These are phyloP conservation scores for Podarcis muralis DNA, from an alignment of 2,113 vertebrate species.

Conservation along the genomic window DNA sequence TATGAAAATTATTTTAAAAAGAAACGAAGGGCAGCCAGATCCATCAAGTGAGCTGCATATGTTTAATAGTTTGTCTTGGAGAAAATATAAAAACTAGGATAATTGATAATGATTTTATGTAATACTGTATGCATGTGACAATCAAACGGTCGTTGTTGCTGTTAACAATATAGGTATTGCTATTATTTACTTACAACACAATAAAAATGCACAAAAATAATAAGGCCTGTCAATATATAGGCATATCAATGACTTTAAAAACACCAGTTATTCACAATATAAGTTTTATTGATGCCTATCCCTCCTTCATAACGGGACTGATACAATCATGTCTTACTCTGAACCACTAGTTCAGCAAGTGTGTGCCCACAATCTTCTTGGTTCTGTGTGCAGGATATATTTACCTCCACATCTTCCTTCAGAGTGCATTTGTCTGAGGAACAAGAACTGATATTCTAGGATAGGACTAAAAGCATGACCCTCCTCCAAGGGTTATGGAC, in stretches of 20 bases:
- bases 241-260: neutral
- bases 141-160: neutral
- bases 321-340: neutral
- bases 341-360: neutral
- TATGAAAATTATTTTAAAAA: conserved; percentile 51
- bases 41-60: neutral
- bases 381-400: neutral
- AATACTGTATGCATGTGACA: neutral
- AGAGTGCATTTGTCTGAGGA: neutral
- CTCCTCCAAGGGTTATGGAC: neutral
- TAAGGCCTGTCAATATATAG: neutral
- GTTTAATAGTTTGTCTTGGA: conserved; percentile 20
- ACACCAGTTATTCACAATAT: too few relatives aligned
- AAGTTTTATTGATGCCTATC: too few relatives aligned
- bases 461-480: too few relatives aligned
- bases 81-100: conserved; percentile 5
- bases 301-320: neutral
- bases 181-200: too few relatives aligned
- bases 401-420: neutral
- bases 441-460: neutral
- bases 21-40: conserved; percentile 22
- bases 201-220: too few relatives aligned
- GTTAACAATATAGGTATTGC: neutral
- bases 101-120: neutral
- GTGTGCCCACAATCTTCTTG: neutral